These are phyloP conservation scores for Buteo buteo DNA, from an alignment of 2,113 vertebrate species.

Conservation along the genomic window DNA sequence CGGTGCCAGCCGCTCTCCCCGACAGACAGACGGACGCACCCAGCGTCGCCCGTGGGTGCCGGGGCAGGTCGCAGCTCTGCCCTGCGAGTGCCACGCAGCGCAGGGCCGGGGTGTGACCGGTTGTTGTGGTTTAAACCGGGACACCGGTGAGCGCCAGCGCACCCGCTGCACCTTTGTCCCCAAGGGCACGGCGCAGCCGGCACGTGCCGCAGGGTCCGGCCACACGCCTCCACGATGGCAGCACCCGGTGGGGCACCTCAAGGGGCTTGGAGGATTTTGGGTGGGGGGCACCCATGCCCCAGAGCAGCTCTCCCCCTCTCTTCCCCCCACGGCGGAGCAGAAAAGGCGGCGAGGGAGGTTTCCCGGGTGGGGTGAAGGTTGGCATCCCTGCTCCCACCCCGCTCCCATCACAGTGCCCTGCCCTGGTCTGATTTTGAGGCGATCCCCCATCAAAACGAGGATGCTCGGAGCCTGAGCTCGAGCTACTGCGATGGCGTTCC, in stretches of 20 bases:
- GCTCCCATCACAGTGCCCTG: background rate
- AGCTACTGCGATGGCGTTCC: fast-evolving
- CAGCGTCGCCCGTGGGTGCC: background rate
- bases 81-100: background rate
- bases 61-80: background rate
- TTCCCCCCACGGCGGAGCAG: fast-evolving
- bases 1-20: background rate
- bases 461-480: background rate
- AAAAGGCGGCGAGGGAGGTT: background rate
- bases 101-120: background rate
- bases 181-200: background rate
- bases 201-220: fast-evolving
- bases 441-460: background rate
- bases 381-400: fast-evolving
- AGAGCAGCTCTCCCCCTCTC: background rate
- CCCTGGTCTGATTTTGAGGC: fast-evolving
- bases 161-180: conserved; percentile 7
- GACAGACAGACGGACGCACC: fast-evolving
- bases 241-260: fast-evolving
- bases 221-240: fast-evolving
- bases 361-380: fast-evolving
- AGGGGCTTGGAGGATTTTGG: background rate
- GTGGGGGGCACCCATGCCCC: fast-evolving
- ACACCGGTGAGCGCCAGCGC: background rate
- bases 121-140: too few relatives aligned